Conservation (phyloP, 2,113 vertebrate species). For the Crocuta crocuta region DNA sequence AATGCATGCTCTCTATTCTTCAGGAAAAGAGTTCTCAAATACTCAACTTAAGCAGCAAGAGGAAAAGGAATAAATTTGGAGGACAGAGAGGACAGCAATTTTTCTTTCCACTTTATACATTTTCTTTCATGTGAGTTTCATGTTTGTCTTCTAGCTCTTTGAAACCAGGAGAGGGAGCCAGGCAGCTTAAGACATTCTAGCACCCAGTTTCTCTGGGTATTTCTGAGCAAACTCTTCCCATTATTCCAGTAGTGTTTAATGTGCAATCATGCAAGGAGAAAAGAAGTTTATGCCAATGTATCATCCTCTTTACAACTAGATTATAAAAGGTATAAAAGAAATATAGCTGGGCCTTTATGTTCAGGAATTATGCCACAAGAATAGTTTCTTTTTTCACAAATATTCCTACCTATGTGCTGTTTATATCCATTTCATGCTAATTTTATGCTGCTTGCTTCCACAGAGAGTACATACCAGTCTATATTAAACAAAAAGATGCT, state of each 20-base stretch:
- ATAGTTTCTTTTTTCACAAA: background rate
- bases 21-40: background rate
- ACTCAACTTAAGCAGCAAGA: background rate
- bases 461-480: background rate
- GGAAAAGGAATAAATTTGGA: background rate
- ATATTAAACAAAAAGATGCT: background rate
- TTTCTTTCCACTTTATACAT: background rate
- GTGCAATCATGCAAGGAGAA: background rate
- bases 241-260: background rate
- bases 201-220: background rate
- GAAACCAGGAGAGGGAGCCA: conserved; percentile 47
- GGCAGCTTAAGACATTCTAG: background rate
- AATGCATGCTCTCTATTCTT: background rate
- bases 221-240: background rate
- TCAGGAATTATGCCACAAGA: background rate
- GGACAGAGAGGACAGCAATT: background rate
- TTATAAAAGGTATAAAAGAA: background rate
- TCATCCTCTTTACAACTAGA: background rate
- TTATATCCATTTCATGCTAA: background rate
- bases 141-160: background rate
- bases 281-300: background rate
- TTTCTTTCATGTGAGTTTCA: background rate
- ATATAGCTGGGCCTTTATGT: background rate
- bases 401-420: background rate
- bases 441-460: background rate